A percentile compares a stretch with the other conserved stretches of the same genome.
Conservation (phyloP, 2,113 vertebrate species). For the Hippocampus mohnikei region DNA sequence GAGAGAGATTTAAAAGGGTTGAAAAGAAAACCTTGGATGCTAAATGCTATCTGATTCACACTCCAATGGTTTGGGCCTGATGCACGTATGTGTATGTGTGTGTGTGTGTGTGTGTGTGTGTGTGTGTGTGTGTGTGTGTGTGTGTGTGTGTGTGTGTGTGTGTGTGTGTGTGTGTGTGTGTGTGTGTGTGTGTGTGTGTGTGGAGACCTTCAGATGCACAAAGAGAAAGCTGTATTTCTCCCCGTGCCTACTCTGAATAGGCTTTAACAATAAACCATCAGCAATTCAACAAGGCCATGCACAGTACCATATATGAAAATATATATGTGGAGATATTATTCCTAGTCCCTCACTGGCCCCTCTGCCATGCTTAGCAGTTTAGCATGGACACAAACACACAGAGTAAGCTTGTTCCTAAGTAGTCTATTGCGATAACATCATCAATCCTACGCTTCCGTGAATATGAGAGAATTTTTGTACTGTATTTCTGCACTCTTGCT, state of each 20-base stretch:
- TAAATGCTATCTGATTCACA: constrained; percentile 46
- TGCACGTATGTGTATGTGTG: constrained; percentile 14
- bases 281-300: constrained; percentile 3
- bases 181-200: no score
- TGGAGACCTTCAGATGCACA: constrained; percentile 11
- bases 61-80: constrained; percentile 41
- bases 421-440: constrained; percentile 41
- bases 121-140: constrained; percentile 13
- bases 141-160: constrained; percentile 15
- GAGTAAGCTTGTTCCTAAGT: constrained; percentile 11
- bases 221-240: constrained; percentile 6
- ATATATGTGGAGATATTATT: constrained; percentile 1
- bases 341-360: constrained; percentile 7
- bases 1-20: constrained; percentile 7
- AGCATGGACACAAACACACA: not conserved
- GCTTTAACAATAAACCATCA: constrained; percentile 16
- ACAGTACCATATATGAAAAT: not conserved
- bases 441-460: constrained; percentile 24
- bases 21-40: constrained; percentile 30
- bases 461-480: constrained; percentile 38
- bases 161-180: no score
- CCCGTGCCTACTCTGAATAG: constrained; percentile 19
- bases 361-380: constrained; percentile 7
- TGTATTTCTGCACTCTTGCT: constrained; percentile 48
- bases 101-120: constrained; percentile 11